Conservation (phyloP, 2,797 vertebrate species). For the Enteromius fasciolatus region DNA sequence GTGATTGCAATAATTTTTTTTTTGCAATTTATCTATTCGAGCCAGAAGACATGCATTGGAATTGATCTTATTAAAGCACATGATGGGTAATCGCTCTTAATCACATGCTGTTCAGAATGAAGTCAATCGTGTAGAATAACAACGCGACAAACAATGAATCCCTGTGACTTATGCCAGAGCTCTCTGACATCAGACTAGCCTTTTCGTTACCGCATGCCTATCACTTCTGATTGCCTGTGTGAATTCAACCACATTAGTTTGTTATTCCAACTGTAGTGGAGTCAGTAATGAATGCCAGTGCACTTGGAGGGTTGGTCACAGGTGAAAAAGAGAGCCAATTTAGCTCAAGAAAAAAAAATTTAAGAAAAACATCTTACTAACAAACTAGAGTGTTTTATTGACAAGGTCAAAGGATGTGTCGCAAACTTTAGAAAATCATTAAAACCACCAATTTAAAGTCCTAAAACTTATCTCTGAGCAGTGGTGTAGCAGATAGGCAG, state of each 20-base stretch:
- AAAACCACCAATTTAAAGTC: not conserved
- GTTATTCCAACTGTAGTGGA: slow-evolving; percentile 1
- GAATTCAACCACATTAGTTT: slow-evolving; percentile 25
- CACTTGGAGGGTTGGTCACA: not conserved
- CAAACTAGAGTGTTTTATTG: not conserved
- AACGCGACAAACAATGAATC: not conserved
- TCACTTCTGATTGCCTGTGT: slow-evolving; percentile 31
- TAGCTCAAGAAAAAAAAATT: not conserved
- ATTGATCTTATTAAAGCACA: not conserved
- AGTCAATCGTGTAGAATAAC: slow-evolving; percentile 24
- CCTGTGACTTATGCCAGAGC: slow-evolving; percentile 11
- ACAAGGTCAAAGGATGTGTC: not conserved
- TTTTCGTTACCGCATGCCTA: slow-evolving; percentile 13
- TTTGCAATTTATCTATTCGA: not conserved
- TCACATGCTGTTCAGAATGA: slow-evolving; percentile 19
- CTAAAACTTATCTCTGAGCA: not conserved
- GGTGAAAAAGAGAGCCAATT: slow-evolving; percentile 21
- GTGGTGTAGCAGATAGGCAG: too few relatives aligned
- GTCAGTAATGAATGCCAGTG: slow-evolving; percentile 27
- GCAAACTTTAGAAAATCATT: not conserved
- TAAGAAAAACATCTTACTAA: not conserved
- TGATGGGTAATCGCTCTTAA: slow-evolving; percentile 30
- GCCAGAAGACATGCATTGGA: not conserved
- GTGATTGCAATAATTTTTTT: not conserved
- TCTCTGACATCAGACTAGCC: slow-evolving; percentile 14